Evolutionary conservation across 1,140 invertebrate genomes (phyloP).

Genomic region (Leguminivora glycinivorella): DNA sequence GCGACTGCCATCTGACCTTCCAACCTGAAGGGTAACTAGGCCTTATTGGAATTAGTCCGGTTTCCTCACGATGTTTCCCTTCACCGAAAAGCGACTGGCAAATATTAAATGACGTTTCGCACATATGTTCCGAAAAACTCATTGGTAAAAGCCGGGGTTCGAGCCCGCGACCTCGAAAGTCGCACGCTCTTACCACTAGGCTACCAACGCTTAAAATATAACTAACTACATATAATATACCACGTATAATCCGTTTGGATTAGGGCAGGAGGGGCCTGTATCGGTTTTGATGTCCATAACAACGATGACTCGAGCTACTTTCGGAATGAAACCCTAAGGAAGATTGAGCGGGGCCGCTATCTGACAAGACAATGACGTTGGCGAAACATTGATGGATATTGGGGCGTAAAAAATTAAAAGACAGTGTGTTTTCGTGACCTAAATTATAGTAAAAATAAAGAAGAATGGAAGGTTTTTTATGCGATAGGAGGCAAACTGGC

Average conservation of each 20-base stretch:
- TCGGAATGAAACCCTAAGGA: constrained; percentile 73
- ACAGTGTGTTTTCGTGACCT: constrained; percentile 17
- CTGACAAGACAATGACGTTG: constrained; percentile 70
- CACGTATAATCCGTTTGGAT: neutral
- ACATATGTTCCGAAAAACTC: too few species aligned
- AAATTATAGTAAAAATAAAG: neutral
- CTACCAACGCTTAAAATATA: too few species aligned
- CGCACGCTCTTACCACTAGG: too few species aligned
- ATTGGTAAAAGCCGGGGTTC: too few species aligned
- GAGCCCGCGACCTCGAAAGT: too few species aligned
- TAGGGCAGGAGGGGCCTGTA: constrained; percentile 38
- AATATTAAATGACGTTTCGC: too few species aligned
- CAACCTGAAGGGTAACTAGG: too few species aligned
- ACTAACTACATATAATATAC: neutral
- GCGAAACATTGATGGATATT: constrained; percentile 57
- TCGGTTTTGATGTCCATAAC: constrained; percentile 65
- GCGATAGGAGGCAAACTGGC: too few species aligned
- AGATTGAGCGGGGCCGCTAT: constrained; percentile 70
- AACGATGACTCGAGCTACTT: constrained; percentile 70
- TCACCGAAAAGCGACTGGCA: too few species aligned
- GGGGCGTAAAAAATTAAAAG: constrained; percentile 34
- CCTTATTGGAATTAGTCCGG: too few species aligned
- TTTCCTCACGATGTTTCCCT: too few species aligned
- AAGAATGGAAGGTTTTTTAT: neutral
- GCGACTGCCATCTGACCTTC: too few species aligned